phyloP scores from a whole-genome alignment of 2,888 invertebrate species.

The Callyntrura sp. region DNA sequence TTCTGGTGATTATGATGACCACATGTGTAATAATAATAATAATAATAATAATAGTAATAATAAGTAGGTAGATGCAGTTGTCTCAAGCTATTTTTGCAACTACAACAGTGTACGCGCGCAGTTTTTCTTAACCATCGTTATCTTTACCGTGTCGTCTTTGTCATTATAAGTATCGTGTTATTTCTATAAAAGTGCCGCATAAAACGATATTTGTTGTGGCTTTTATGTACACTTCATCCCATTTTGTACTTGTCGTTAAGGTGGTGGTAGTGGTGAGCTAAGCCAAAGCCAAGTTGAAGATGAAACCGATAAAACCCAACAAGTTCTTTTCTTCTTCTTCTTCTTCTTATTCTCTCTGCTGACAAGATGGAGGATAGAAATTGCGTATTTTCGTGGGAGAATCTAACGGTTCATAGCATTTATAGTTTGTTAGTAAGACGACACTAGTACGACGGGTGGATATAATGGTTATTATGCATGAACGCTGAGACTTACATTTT shows the following conservation, averaged over 20 bases:
- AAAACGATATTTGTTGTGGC: slow-evolving; percentile 3
- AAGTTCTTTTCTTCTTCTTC: slow-evolving; percentile 19
- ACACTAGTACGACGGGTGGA: slow-evolving; percentile 33
- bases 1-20: neutral
- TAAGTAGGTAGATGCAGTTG: slow-evolving; percentile 55
- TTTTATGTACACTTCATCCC: neutral
- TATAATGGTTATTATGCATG: slow-evolving; percentile 17
- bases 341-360: neutral
- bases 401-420: slow-evolving; percentile 67
- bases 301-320: slow-evolving; percentile 70
- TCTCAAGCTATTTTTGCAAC: slow-evolving; percentile 57
- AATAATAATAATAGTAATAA: slow-evolving; percentile 42
- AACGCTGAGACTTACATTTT: neutral
- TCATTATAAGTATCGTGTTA: neutral
- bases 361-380: slow-evolving; percentile 57
- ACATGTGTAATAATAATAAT: slow-evolving; percentile 1
- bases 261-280: neutral
- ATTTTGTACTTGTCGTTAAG: neutral
- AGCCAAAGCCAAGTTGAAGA: slow-evolving; percentile 22
- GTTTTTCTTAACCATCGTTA: slow-evolving; percentile 32
- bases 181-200: neutral
- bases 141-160: slow-evolving; percentile 41
- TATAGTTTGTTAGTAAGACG: slow-evolving; percentile 46
- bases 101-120: too few relatives aligned
- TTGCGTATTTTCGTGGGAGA: slow-evolving; percentile 72